Evolutionary conservation across 2,113 vertebrate species (phyloP).

Genomic region (Rhegmatorhina hoffmannsi): DNA sequence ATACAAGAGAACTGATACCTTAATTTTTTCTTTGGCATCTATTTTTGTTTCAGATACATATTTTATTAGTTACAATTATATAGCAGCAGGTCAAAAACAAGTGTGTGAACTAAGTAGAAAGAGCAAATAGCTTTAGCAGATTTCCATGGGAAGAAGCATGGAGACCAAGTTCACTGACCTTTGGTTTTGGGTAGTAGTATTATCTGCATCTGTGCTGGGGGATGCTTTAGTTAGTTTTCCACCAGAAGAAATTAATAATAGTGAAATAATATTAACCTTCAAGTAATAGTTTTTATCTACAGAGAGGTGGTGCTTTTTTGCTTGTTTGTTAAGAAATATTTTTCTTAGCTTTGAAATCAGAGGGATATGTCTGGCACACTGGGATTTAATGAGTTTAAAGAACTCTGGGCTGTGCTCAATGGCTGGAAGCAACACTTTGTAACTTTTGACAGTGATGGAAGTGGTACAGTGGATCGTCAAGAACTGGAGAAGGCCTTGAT

Average conservation of each 20-base stretch:
- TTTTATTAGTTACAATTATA: background rate
- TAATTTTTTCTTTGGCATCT: background rate
- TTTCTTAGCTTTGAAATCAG: conserved; percentile 80
- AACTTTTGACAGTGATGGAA: conserved; percentile 85
- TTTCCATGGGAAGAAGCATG: background rate
- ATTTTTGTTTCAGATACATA: background rate
- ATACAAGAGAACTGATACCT: rapidly evolving
- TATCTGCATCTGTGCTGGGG: background rate
- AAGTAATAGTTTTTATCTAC: background rate
- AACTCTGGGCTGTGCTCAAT: conserved; percentile 86
- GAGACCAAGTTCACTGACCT: background rate
- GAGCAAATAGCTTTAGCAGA: background rate
- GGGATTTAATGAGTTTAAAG: conserved; percentile 94
- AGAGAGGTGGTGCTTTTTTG: background rate
- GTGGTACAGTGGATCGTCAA: conserved; percentile 86
- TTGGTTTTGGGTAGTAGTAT: background rate
- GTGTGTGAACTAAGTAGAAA: background rate
- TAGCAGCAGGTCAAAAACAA: background rate
- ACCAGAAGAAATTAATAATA: background rate
- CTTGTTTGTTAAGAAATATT: background rate
- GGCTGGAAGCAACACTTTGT: conserved; percentile 89
- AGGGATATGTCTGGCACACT: conserved; percentile 85
- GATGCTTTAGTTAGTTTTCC: background rate
- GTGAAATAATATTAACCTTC: background rate
- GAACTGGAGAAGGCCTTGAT: conserved; percentile 88